Evolutionary conservation across 2,888 invertebrate genomes (phyloP), one percentile per base, ranked within the genome.

Genomic region (Glyphotaelius pellucidus): DNA sequence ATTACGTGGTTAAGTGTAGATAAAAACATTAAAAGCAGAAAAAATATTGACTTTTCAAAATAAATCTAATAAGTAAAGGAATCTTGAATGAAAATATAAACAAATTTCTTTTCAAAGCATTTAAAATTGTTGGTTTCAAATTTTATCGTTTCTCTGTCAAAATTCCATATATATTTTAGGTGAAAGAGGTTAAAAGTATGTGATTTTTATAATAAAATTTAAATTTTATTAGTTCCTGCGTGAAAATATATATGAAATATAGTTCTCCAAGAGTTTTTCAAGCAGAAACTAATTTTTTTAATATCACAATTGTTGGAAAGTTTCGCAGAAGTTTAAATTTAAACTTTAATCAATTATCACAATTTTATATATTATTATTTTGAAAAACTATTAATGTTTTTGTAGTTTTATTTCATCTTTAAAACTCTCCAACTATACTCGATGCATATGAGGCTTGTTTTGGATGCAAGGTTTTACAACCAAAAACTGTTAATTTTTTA

Each of bases 401-500:
- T 5, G 19, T 19, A 15, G 15, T 67, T 67, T 67, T 52, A 0
- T 67, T 67, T 9, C 67, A 31, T 83, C 81, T 83, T 14, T 83
- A 83, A 83, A 83, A 83, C 25, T 83, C 83, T 35, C 83, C 83
- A 83, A 83, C 35, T 32, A 83, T 38, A n/a, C 38, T 83, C 25
- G 35, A 9, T 83, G 25, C 83, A 25, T 35, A 83, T 83, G 83
- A 83, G 83, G 83, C 35, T 67, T 83, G 83, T 83, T 83, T 35
- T 32, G 83, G 32, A 35, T 83, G 83, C 83, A 38, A 83, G 83
- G 83, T 83, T 83, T 83, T 83, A 83, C 83, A 35, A 12, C 83
- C 83, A 67, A n/a, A n/a, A 67, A 67, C 67, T 9, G 2, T 9
- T n/a, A 9, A 25, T n/a, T 67, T 67, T 67, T 67, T 25, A 67